Base-by-base conservation (phyloP, 2,888 invertebrate genomes). In the Yponomeuta evonymella region DNA sequence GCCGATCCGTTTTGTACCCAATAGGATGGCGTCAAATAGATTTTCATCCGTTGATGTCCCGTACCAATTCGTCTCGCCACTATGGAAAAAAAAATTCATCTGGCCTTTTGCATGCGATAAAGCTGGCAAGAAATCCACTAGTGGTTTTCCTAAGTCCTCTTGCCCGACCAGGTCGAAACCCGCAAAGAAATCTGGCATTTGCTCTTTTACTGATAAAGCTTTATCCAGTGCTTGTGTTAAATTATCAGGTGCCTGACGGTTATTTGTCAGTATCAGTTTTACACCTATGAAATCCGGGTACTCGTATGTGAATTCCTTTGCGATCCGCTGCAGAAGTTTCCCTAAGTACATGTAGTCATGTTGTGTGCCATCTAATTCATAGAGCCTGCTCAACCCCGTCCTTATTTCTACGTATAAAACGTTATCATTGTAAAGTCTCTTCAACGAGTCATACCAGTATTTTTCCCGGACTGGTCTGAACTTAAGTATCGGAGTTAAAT, bases 121-220 rank as follows among this genome's bases (percentile, higher is more conserved):
- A 70, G 93, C 82, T 0, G 94, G 90, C 0, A 94, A 82, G 74
- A 94, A 96, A 29, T 94, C 92, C 11, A 86, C 78, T 0, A 97
- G 83, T 0, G 95, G 94, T 33, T 89, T 86, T 0, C 96, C 96
- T 73, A 92, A 82, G 77, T 97, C 96, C 82, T 97, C 97, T 77
- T 96, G 96, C 0, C 96, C 96, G 0, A 97, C 96, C 71, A 97
- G 91, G 88, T 97, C 97, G 75, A 96, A 96, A 2, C 97, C 97
- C 6, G 94, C 95, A 66, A 96, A 88, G 75, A 95, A 94, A 29
- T 94, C 90, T 0, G 96, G 96, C 80, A 94, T 93, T 65, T 87
- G 82, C 0, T 76, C 79, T 79, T 94, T 92, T 0, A 94, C 72
- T 69, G 72, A 74, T 29, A 76, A 78, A 36, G 87, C 84, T 1